Conservation (phyloP, 2,888 invertebrate species). For the Agrochola lychnidis region DNA sequence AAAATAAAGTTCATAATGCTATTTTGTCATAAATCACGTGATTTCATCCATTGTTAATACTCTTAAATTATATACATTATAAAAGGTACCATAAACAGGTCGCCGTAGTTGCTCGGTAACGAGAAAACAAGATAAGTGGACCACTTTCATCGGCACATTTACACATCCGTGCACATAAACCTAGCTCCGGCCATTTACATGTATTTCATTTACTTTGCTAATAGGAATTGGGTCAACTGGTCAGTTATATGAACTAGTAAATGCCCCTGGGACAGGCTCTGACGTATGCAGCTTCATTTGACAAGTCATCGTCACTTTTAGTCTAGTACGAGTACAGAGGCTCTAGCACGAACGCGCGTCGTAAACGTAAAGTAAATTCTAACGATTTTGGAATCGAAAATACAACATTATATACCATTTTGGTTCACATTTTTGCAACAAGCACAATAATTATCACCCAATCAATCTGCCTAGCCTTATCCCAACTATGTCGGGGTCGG, state of each 20-base stretch:
- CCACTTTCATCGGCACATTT: constrained; percentile 8
- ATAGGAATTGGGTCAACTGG: constrained; percentile 18
- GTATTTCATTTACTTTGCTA: neutral
- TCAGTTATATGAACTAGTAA: neutral
- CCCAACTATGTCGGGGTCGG: too few relatives aligned
- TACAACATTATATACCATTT: neutral
- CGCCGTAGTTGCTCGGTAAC: constrained; percentile 6
- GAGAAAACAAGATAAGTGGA: constrained; percentile 13
- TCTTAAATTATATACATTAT: neutral
- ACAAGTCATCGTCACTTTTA: neutral
- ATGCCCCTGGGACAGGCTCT: neutral
- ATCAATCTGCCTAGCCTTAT: too few relatives aligned
- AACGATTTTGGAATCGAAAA: neutral
- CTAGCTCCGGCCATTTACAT: neutral
- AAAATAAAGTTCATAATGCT: too few relatives aligned
- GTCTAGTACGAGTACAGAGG: neutral
- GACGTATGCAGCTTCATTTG: neutral
- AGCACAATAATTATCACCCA: neutral
- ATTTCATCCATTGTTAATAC: neutral
- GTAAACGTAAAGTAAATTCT: neutral
- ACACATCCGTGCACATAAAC: constrained; percentile 15
- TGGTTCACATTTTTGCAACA: neutral
- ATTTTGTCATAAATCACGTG: neutral
- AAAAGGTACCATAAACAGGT: neutral
- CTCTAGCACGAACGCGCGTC: neutral